Evolutionary conservation across 1,140 invertebrate species (phyloP).

Genomic region (Melitaea cinxia): DNA sequence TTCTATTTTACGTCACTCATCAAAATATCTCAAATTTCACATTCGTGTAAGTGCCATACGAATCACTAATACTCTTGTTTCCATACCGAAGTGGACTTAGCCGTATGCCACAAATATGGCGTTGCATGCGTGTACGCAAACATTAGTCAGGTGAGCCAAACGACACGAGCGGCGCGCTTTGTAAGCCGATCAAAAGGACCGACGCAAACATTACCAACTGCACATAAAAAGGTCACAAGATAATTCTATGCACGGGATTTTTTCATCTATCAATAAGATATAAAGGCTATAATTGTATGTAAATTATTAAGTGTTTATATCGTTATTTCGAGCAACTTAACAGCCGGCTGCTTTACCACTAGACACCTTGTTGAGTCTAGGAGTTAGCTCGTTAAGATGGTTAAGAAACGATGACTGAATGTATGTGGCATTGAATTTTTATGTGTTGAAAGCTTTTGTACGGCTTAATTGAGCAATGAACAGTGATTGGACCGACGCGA

Average conservation of each 20-base stretch:
- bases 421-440: conserved; percentile 32
- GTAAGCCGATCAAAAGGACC: conserved; percentile 58
- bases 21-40: too few species aligned
- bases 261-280: not conserved
- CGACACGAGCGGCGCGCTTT: conserved; percentile 62
- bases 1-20: too few species aligned
- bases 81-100: conserved; percentile 25
- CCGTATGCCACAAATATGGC: conserved; percentile 32
- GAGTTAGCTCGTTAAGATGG: conserved; percentile 45
- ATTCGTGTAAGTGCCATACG: conserved; percentile 18
- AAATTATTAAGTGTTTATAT: not conserved
- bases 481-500: conserved; percentile 12
- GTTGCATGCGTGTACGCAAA: conserved; percentile 46
- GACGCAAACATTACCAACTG: conserved; percentile 48
- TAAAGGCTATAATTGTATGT: not conserved
- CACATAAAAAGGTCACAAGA: conserved; percentile 27
- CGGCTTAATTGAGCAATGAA: conserved; percentile 25
- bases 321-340: not conserved
- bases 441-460: conserved; percentile 34
- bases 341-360: conserved; percentile 46
- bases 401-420: conserved; percentile 26
- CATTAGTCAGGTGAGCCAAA: conserved; percentile 62
- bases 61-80: conserved; percentile 31
- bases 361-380: conserved; percentile 64
- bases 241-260: not conserved